These are phyloP conservation scores for Scaptomyza tumidula DNA, from an alignment of 2,888 invertebrate species.

Conservation along the genomic window DNA sequence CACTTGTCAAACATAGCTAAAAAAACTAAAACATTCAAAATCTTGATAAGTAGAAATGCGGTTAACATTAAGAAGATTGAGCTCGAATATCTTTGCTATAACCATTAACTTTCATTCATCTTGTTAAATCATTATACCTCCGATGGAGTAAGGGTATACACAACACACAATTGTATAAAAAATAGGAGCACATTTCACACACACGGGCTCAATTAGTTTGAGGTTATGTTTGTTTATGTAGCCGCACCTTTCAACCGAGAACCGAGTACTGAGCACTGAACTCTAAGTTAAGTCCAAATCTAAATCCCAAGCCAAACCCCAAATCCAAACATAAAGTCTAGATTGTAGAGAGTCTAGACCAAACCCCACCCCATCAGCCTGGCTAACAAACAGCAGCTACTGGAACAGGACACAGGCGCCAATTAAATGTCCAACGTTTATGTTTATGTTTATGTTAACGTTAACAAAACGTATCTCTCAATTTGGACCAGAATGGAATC, in stretches of 20 bases:
- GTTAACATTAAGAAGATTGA: too few species aligned
- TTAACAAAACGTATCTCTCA: slow-evolving; percentile 19
- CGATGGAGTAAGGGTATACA: background rate
- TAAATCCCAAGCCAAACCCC: slow-evolving; percentile 18
- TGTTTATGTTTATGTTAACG: background rate
- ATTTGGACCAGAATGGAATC: slow-evolving; percentile 24
- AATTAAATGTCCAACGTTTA: slow-evolving; percentile 33
- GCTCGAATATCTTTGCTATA: too few species aligned
- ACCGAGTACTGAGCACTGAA: too few species aligned
- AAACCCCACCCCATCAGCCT: slow-evolving; percentile 4
- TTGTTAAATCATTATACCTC: background rate
- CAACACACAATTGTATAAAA: slow-evolving; percentile 4
- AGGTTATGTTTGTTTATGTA: slow-evolving; percentile 39
- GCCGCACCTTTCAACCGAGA: slow-evolving; percentile 48
- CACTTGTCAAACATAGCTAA: background rate
- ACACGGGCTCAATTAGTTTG: slow-evolving; percentile 60
- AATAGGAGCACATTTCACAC: slow-evolving; percentile 33
- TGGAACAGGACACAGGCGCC: slow-evolving; percentile 39
- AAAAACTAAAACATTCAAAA: background rate
- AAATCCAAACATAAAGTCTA: slow-evolving; percentile 19
- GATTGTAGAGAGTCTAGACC: slow-evolving; percentile 1
- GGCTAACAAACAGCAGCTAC: slow-evolving; percentile 34
- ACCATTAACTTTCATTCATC: background rate
- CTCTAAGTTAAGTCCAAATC: slow-evolving; percentile 2
- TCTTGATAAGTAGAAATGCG: too few species aligned